Conservation (phyloP, 1,140 invertebrate genomes). For the Drusus annulatus region DNA sequence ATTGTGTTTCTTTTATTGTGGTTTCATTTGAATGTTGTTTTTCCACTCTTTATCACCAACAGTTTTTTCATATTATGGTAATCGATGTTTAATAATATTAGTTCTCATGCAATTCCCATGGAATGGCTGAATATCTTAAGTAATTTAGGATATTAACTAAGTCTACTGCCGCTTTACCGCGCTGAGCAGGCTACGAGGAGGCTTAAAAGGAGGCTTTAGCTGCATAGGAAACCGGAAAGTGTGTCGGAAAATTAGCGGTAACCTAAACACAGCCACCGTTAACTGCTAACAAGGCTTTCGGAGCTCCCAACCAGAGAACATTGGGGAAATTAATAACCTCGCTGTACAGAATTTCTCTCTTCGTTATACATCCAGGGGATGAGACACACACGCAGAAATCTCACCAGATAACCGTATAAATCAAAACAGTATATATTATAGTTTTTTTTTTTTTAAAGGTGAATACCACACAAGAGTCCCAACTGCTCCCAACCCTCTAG, state of each 20-base stretch:
- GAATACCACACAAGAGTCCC: too few species aligned
- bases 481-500: too few species aligned
- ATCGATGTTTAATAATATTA: too few species aligned
- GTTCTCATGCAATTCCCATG: too few species aligned
- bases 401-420: not conserved
- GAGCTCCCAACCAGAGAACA: slow-evolving; percentile 2
- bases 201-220: not conserved
- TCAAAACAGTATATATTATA: not conserved
- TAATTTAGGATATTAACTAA: slow-evolving; percentile 16
- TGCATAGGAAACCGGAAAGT: slow-evolving; percentile 29
- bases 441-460: not conserved
- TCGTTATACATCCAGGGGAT: not conserved
- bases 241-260: slow-evolving; percentile 34
- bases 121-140: not conserved
- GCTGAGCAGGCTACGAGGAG: not conserved
- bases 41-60: too few species aligned
- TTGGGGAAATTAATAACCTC: slow-evolving; percentile 18
- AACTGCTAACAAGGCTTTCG: slow-evolving; percentile 21
- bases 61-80: too few species aligned
- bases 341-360: not conserved
- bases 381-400: not conserved
- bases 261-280: slow-evolving; percentile 12
- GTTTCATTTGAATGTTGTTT: too few species aligned
- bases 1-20: too few species aligned
- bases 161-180: not conserved